phyloP scores from a whole-genome alignment of 2,797 vertebrate genomes.

The Ciconia nigra region DNA sequence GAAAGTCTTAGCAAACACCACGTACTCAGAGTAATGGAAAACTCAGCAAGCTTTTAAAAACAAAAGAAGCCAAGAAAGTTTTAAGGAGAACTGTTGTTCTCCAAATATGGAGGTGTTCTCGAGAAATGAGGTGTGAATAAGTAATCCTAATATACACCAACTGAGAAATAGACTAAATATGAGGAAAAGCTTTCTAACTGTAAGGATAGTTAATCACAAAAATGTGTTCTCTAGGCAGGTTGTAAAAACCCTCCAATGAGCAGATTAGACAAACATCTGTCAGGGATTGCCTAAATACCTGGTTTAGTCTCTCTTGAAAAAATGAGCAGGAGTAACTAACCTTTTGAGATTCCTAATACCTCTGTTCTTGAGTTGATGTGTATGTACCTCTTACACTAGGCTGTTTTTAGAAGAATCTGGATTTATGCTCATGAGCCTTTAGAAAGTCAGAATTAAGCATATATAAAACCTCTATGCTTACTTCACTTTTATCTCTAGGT shows the following conservation, averaged over 20 bases:
- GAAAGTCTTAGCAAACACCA: neutral
- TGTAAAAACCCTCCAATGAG: neutral
- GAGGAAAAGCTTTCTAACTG: neutral
- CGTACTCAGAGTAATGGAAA: neutral
- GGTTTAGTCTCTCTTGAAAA: neutral
- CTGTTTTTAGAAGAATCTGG: neutral
- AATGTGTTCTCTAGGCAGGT: neutral
- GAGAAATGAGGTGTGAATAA: neutral
- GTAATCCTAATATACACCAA: neutral
- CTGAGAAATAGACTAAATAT: neutral
- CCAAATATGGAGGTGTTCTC: neutral
- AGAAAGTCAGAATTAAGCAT: neutral
- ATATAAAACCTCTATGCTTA: neutral
- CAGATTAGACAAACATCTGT: neutral
- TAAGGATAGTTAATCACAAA: neutral
- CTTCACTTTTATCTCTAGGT: slow-evolving; percentile 51
- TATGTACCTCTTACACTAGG: neutral
- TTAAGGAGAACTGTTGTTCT: neutral
- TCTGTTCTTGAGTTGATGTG: neutral
- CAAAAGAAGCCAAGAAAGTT: neutral
- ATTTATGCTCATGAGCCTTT: neutral
- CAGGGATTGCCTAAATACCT: neutral
- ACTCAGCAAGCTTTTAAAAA: neutral
- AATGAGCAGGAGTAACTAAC: neutral
- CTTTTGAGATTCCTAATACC: neutral